Base-by-base conservation (phyloP, 2,888 invertebrate genomes). In the Shargacucullia verbasci region DNA sequence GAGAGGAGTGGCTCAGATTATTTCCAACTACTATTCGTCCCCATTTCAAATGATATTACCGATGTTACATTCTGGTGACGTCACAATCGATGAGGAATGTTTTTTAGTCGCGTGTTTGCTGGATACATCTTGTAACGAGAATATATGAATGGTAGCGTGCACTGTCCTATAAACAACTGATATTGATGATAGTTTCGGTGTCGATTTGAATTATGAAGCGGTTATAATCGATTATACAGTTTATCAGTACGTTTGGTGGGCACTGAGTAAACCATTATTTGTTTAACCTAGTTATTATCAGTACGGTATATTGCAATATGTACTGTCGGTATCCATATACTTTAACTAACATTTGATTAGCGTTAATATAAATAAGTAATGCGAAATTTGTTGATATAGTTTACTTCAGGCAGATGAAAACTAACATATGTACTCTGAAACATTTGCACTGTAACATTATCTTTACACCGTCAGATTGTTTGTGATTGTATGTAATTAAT, bases 101-200 rank as follows among this genome's bases (percentile, higher is more conserved):
- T 60, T 68, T 59, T 47, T 56, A 54, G 41, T 55, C 7, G 40
- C 54, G 29, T 43, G 58, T 34, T 35, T 40, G n/a, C n/a, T 15
- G 40, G 43, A 45, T 50, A 57, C 46, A 35, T 40, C 12, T 27
- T 39, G 33, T 14, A n/a, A 29, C 12, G 37, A 20, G 10, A 12
- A 27, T 40, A 44, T 34, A 31, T 31, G 11, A 46, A 31, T 10
- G n/a, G 11, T 54, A 9, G 38, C 41, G 15, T 66, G 67, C 20
- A 40, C 14, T n/a, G 5, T 1, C 10, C 27, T 9, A 29, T 29
- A 10, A 10, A 29, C 2, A 13, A 31, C 29, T 25, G 35, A n/a
- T n/a, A n/a, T n/a, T n/a, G n/a, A n/a, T n/a, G n/a, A n/a, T n/a
- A n/a, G n/a, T n/a, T n/a, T n/a, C n/a, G n/a, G n/a, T n/a, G n/a